Base-by-base conservation (phyloP, 1,140 invertebrate species). In the Batillaria attramentaria region DNA sequence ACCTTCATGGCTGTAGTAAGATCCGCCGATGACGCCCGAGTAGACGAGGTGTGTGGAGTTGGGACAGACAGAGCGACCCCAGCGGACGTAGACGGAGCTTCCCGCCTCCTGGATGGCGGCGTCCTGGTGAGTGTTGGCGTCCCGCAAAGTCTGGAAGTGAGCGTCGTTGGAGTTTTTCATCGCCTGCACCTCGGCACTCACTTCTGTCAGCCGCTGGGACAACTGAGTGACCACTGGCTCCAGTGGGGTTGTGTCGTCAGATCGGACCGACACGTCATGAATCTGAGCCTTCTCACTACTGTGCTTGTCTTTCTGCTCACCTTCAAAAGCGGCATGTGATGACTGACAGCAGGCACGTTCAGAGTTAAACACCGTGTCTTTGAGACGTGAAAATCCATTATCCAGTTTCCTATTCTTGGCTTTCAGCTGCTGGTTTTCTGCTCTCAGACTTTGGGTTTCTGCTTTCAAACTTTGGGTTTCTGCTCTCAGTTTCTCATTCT, bases 11-110 rank as follows among this genome's bases (percentile, higher is more conserved):
- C 18, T 20, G 13, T 72, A 72, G 42, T 33, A 2, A 24, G 70
- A 20, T 16, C 70, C 70, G 18, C 70, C 70, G 1, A 31, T 43
- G 6, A 54, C 43, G 3, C 70, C 70, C 3, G 70, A 2, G 46
- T 72, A 72, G 16, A 72, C 70, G n/a, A 72, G 46, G 4, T 72
- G 24, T 16, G 70, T 4, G 2, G 70, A 72, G 70, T 1, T 28
- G 3, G 42, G 42, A 41, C 70, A 72, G n/a, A 20, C 42, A 31
- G 70, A 72, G 70, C 70, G n/a, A 3, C 70, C 70, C 70, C 70
- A 72, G 42, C 33, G 42, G 18, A 72, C 70, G 43, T 50, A 72
- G 42, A 31, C 31, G 70, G 70, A 72, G 31, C 42, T 37, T 13
- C 1, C 28, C n/a, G 70, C 46, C 28, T 72, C 13, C 6, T 31